These are phyloP conservation scores for Pherbina coryleti DNA, from an alignment of 2,888 invertebrate species.

Conservation along the genomic window DNA sequence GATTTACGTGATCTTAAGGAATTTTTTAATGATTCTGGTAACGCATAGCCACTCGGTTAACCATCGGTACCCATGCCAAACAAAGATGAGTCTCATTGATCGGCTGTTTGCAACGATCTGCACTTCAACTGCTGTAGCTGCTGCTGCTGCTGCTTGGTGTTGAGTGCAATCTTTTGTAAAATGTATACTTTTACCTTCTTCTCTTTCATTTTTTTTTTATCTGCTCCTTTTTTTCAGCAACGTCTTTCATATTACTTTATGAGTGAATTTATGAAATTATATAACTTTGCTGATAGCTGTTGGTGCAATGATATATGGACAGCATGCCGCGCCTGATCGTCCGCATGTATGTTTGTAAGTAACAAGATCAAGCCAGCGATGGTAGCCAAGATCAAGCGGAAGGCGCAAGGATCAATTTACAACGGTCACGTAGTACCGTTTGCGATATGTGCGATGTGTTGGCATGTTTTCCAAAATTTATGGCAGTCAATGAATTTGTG, in stretches of 20 bases:
- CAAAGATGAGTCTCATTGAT: not conserved
- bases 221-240: not conserved
- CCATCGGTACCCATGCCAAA: not conserved
- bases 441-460: not conserved
- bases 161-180: constrained; percentile 20
- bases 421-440: constrained; percentile 44
- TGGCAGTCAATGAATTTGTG: constrained; percentile 14
- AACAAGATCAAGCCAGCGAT: not conserved
- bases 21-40: constrained; percentile 45
- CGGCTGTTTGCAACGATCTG: not conserved
- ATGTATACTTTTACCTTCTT: constrained; percentile 3
- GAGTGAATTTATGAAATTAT: constrained; percentile 46
- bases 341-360: no score
- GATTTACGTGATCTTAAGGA: constrained; percentile 44
- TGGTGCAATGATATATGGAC: constrained; percentile 34
- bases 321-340: constrained; percentile 38
- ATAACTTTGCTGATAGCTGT: constrained; percentile 43
- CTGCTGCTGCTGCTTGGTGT: constrained; percentile 15
- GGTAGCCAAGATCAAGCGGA: constrained; percentile 6
- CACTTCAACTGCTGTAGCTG: constrained; percentile 28
- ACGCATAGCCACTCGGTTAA: constrained; percentile 7
- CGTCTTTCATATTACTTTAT: constrained; percentile 15
- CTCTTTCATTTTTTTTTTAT: not conserved
- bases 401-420: constrained; percentile 43
- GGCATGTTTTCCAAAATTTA: not conserved